phyloP scores from a whole-genome alignment of 2,113 vertebrate species.

The Phasianus colchicus region DNA sequence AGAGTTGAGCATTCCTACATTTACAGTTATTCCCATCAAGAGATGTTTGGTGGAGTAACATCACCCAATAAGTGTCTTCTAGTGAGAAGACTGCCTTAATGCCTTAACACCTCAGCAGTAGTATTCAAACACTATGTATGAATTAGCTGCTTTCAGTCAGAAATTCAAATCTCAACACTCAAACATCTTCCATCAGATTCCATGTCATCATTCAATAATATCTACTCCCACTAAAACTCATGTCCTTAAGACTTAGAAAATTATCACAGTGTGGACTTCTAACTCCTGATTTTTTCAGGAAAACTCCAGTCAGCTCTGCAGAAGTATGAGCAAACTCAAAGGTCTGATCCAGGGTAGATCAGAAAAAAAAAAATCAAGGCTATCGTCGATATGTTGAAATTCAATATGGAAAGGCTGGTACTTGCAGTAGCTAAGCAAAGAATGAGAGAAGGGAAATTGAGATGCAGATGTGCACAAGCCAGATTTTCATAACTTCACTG shows the following conservation, averaged over 20 bases:
- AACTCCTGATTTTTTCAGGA: neutral
- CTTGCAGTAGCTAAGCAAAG: neutral
- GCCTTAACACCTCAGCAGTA: neutral
- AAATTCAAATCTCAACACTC: neutral
- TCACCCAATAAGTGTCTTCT: neutral
- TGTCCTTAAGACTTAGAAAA: neutral
- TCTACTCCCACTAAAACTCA: neutral
- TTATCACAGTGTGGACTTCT: neutral
- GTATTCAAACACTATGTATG: neutral
- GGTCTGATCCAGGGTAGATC: neutral
- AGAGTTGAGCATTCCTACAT: neutral
- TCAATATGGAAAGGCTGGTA: neutral
- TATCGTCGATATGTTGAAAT: neutral
- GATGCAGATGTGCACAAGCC: neutral
- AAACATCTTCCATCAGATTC: neutral
- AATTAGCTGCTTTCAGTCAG: neutral
- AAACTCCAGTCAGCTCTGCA: neutral
- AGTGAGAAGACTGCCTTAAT: neutral
- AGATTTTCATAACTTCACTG: neutral
- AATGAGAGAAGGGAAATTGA: neutral
- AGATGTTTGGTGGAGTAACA: neutral
- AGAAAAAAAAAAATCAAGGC: neutral
- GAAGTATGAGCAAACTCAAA: neutral
- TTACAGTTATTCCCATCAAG: neutral
- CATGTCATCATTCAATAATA: neutral